phyloP scores from a whole-genome alignment of 2,797 vertebrate genomes.

The Mormyrus hasselquistii region DNA sequence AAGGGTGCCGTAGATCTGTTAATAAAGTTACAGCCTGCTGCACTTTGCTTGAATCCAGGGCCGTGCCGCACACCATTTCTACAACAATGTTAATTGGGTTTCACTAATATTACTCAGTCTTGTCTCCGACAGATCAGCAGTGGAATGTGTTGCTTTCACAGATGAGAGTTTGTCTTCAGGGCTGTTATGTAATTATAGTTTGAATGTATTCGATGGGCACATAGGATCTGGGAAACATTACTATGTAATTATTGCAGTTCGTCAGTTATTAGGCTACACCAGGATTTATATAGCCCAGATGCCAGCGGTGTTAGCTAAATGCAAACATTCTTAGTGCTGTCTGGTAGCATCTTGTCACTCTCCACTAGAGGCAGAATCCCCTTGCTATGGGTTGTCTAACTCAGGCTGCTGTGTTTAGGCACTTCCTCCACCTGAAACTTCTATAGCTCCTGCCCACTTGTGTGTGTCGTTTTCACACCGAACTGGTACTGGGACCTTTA shows the following conservation, averaged over 20 bases:
- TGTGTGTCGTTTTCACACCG: background rate
- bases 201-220: background rate
- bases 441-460: background rate
- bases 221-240: background rate
- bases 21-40: background rate
- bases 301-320: background rate
- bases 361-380: background rate
- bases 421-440: background rate
- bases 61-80: background rate
- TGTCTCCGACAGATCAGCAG: background rate
- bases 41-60: background rate
- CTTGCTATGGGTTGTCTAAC: background rate
- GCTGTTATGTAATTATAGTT: background rate
- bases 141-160: background rate
- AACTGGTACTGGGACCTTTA: background rate
- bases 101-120: background rate
- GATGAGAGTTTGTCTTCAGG: background rate
- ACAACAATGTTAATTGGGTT: background rate
- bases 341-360: background rate
- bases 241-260: background rate
- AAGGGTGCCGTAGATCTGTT: background rate
- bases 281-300: background rate
- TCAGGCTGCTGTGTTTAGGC: background rate
- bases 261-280: background rate
- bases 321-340: background rate